Evolutionary conservation across 2,113 vertebrate genomes (phyloP), one percentile per base, ranked within the genome.

Genomic region (Oryzias curvinotus): DNA sequence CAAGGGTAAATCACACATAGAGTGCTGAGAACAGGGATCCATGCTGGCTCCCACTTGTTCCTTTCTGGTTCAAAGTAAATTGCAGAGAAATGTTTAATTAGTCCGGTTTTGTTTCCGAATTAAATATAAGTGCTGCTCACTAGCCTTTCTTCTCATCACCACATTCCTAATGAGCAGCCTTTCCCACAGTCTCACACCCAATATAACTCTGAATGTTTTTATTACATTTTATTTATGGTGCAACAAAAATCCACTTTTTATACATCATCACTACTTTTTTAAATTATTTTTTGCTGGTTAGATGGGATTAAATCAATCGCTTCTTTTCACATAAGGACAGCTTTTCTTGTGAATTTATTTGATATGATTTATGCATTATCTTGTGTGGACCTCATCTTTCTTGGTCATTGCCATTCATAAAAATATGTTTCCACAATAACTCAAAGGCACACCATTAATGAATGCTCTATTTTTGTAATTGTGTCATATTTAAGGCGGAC

Each of bases 61-160:
- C 78, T 57, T 46, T n/a, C 53, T 55, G 65, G 76, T 87, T 88
- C 78, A 88, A 80, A 87, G 73, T 77, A 58, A 82, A 84, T 60
- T 71, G 68, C 73, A 62, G 72, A 72, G 74, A 75, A 70, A 63
- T 81, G 81, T 77, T 36, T 85, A 89, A 89, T 89, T 86, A 87
- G 71, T 75, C 78, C 74, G 76, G 58, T 75, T 76, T 75, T 81
- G 84, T 85, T 78, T 68, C 63, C 45, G 73, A 75, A 70, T 68
- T 71, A 67, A 85, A 63, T 68, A 68, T 67, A 72, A 84, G 62
- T 62, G 62, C 73, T 71, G 68, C 73, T 82, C 72, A 52, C 68
- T 52, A 79, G 62, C 58, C 41, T 81, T 57, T 60, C 46, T 62
- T 26, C 62, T 23, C 30, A 17, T 52, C 42, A 1, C 48, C 65